Evolutionary conservation across 64 coral and sea anemone species (phyloP), one percentile per base, ranked within the genome.

Genomic region (Orbicella faveolata): DNA sequence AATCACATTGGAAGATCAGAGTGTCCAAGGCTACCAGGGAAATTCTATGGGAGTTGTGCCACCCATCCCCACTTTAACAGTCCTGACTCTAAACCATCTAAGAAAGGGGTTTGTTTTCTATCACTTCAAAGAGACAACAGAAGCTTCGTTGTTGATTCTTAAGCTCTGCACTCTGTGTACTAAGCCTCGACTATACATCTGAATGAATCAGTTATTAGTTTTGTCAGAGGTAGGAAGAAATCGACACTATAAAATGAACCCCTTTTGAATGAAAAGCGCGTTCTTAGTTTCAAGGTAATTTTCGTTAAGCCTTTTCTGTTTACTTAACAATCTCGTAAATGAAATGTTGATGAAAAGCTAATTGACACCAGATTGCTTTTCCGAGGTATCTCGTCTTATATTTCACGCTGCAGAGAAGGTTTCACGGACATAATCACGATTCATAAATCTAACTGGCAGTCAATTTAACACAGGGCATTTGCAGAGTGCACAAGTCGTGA

Each of bases 331-430:
- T 44, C 34, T 62, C 36, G 79, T 63, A 35, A 62, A 81, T 81
- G 79, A 81, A 81, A 81, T 64, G 12, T 41, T 57, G 80, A 83
- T 83, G 80, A 83, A 83, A 83, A 35, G 79, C 30, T 81, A 81
- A 81, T 78, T 81, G 79, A 17, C 39, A 83, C 5, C 80, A 67
- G 63, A 83, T 19, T 52, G 10, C 41, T 23, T 34, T 57, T 15
- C 18, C 30, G 6, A 20, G 59, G 53, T 80, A 35, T 36, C 16
- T 35, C 79, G 54, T 81, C 79, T 81, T 33, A 35, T 36, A 81
- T 41, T 81, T 81, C 79, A 55, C 26, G 21, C 23, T 9, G 10
- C 21, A 26, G 20, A 0, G 23, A 69, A 4, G 3, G n/a, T 21
- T 26, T 11, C 67, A 70, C 9, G 0, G 7, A 1, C 0, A 26